A percentile compares a stretch with the other conserved stretches of the same genome.
Evolutionary conservation across 1,140 invertebrate species (phyloP).

Genomic region (Chionoecetes opilio): DNA sequence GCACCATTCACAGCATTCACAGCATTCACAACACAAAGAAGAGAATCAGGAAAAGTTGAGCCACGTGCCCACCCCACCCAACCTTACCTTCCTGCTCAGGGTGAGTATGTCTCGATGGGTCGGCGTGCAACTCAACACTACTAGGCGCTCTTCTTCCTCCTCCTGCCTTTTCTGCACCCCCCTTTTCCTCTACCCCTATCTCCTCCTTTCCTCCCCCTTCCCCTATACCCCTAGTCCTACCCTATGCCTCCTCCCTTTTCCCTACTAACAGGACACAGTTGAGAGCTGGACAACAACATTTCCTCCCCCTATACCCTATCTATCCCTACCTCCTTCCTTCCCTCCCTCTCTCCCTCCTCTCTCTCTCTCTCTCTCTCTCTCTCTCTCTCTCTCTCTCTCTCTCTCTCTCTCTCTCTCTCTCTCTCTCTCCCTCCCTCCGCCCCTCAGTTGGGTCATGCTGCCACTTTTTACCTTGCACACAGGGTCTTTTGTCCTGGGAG

Average conservation of each 20-base stretch:
- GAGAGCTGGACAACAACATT: too few species aligned
- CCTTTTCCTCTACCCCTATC: neutral
- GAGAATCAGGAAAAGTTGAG: neutral
- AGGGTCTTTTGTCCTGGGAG: neutral
- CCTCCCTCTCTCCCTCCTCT: neutral
- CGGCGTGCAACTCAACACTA: conserved; percentile 41
- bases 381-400: neutral
- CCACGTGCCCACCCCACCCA: neutral
- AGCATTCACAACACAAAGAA: too few species aligned
- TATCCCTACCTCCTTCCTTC: neutral
- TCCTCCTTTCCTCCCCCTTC: too few species aligned
- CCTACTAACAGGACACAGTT: too few species aligned
- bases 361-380: neutral
- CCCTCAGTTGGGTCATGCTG: conserved; percentile 60
- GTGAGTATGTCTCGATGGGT: conserved; percentile 17
- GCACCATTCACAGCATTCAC: too few species aligned
- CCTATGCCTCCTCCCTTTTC: neutral
- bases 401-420: neutral
- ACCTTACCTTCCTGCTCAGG: neutral
- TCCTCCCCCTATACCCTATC: neutral
- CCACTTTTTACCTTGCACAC: conserved; percentile 55
- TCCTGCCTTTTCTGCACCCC: neutral
- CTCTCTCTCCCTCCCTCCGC: conserved; percentile 17
- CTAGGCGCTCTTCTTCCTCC: neutral
- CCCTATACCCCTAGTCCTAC: neutral